These are phyloP conservation scores for Brassicogethes aeneus DNA, from an alignment of 2,888 invertebrate genomes.

Conservation along the genomic window DNA sequence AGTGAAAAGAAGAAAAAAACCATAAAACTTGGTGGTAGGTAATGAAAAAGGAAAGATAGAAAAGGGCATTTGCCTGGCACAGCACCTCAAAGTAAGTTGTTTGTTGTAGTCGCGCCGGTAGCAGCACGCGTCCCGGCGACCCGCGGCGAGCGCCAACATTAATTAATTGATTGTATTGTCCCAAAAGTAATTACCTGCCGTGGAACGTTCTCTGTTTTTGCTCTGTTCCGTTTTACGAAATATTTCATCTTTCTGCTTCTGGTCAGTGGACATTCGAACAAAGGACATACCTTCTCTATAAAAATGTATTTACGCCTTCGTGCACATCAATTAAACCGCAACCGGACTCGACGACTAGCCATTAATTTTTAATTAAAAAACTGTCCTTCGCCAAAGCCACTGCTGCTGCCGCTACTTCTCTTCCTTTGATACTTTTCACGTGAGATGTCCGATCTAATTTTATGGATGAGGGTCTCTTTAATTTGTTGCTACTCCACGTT, in stretches of 20 bases:
- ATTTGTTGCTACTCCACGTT: no score
- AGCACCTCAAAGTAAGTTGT: neutral
- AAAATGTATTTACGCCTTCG: slow-evolving; percentile 29
- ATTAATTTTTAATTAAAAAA: slow-evolving; percentile 26
- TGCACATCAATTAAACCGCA: slow-evolving; percentile 19
- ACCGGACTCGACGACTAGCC: slow-evolving; percentile 18
- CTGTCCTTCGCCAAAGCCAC: slow-evolving; percentile 13
- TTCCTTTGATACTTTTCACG: slow-evolving; percentile 12
- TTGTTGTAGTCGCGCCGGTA: slow-evolving; percentile 12
- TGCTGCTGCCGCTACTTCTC: slow-evolving; percentile 10
- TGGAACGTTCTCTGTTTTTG: slow-evolving; percentile 31
- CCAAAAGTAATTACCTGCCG: slow-evolving; percentile 44
- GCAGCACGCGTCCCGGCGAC: slow-evolving; percentile 33
- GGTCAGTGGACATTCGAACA: slow-evolving; percentile 36
- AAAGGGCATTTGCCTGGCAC: no score
- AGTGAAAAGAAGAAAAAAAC: neutral
- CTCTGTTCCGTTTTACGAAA: slow-evolving; percentile 30
- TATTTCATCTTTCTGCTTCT: slow-evolving; percentile 40
- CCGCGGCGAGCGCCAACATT: slow-evolving; percentile 39
- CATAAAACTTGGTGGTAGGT: neutral
- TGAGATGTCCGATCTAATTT: slow-evolving; percentile 5
- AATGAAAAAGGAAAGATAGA: neutral
- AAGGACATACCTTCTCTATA: slow-evolving; percentile 27
- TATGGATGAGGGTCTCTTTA: neutral
- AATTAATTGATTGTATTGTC: slow-evolving; percentile 45